Base-by-base conservation (phyloP, 2,113 vertebrate species). In the Brachyhypopomus occidentalis region DNA sequence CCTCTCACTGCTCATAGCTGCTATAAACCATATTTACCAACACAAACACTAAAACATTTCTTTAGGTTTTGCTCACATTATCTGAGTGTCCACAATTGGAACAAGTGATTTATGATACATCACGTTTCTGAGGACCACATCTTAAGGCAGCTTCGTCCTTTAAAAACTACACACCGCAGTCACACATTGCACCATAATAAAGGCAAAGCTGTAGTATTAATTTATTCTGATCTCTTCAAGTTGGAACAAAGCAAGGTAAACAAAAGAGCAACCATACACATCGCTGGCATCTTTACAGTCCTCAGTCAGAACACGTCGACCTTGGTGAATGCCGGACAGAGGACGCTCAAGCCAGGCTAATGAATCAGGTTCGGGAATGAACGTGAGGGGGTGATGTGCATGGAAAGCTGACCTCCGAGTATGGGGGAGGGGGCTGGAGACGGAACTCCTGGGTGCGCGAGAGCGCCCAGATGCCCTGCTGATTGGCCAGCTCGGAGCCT, bases 401-500 rank as follows among this genome's bases (percentile, higher is more conserved):
- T n/a, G 20, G 67, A 82, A 1, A 2, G 59, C 79, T 90, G 90
- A 96, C 95, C 94, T 96, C 94, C 19, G 94, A 94, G 83, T 96
- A 96, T 38, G 95, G 89, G 56, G 95, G 95, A 0, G 95, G 95
- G 9, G 95, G 95, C 89, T 94, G 94, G 82, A 95, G 93, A 63
- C 90, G 89, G 88, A 96, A 95, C 81, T 94, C 94, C 41, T 94
- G 95, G 62, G 94, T 92, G 70, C 92, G 94, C 88, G 92, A 87
- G 74, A 94, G 92, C 75, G 93, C 77, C 5, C 92, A 92, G 58
- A 90, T 89, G 79, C 87, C 91, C 0, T 93, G 75, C 72, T 91
- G 92, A 23, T 92, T 91, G 48, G 91, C 90, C 62, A 91, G 89
- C 79, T 90, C 82, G 2, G 87, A 72, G 5, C 87, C 89, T 52